A percentile compares a stretch with the other conserved stretches of the same genome.
Evolutionary conservation across 1,140 invertebrate genomes (phyloP).

Genomic region (Notospermus geniculatus): DNA sequence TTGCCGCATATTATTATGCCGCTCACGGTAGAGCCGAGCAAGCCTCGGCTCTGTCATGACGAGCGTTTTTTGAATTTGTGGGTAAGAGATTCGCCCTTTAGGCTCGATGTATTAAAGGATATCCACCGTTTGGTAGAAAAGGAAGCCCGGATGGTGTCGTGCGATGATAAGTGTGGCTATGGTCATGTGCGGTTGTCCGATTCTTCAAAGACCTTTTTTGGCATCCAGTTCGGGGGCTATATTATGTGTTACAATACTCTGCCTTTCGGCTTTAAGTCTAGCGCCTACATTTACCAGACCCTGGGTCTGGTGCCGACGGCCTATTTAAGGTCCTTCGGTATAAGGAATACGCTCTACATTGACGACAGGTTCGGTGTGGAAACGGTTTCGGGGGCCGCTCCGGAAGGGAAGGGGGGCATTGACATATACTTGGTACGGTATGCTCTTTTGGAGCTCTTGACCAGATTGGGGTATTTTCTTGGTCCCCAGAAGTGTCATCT

Average conservation of each 20-base stretch:
- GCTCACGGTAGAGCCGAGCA: not conserved
- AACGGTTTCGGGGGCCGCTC: not conserved
- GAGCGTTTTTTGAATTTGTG: not conserved
- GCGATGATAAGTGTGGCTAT: conserved; percentile 8
- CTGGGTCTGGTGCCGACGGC: not conserved
- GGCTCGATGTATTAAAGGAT: conserved; percentile 14
- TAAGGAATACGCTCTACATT: not conserved
- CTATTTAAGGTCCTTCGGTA: not conserved
- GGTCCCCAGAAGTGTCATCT: conserved; percentile 11
- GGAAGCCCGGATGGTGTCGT: conserved; percentile 8
- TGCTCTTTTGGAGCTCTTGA: not conserved
- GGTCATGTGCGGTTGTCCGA: conserved; percentile 6
- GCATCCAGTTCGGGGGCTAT: not conserved
- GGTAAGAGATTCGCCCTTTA: conserved; percentile 15
- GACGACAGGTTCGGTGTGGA: not conserved
- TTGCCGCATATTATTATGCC: not conserved
- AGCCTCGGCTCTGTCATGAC: not conserved
- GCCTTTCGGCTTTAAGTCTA: conserved; percentile 4
- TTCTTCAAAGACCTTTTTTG: not conserved
- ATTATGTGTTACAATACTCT: not conserved
- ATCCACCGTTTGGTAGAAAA: conserved; percentile 12
- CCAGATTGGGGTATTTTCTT: conserved; percentile 2
- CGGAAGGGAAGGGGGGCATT: not conserved
- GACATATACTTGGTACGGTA: not conserved
- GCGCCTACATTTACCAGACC: not conserved